Conservation (phyloP, 2,797 vertebrate genomes). For the Acestrorhynchus altus region DNA sequence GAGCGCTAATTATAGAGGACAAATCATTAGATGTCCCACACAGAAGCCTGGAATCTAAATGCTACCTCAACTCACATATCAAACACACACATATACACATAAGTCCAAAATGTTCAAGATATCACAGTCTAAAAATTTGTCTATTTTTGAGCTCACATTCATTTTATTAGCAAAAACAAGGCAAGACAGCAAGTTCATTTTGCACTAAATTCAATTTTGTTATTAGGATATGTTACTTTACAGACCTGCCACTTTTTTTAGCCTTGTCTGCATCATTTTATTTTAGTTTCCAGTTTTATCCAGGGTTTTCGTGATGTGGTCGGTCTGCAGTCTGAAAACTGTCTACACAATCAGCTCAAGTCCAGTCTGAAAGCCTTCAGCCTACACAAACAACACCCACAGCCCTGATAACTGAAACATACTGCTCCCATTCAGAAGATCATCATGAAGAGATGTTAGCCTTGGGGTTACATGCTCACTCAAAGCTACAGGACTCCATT, state of each 20-base stretch:
- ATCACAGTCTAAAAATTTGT: not conserved
- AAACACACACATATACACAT: conserved; percentile 37
- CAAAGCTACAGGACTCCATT: conserved; percentile 8
- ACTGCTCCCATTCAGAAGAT: conserved; percentile 1
- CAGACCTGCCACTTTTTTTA: too few species aligned
- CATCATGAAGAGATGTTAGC: not conserved
- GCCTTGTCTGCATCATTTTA: not conserved
- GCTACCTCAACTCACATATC: conserved; percentile 51
- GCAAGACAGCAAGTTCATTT: not conserved
- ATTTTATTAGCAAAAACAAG: not conserved
- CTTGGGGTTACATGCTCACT: not conserved
- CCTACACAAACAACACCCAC: conserved; percentile 3
- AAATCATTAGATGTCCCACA: conserved; percentile 67
- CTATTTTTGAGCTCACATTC: not conserved
- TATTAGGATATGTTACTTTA: not conserved
- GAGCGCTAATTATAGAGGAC: conserved; percentile 71
- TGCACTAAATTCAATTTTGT: too few species aligned
- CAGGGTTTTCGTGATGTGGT: not conserved
- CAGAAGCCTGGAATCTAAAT: conserved; percentile 55
- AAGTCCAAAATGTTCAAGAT: not conserved
- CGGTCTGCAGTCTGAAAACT: not conserved
- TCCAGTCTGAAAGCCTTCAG: conserved; percentile 3
- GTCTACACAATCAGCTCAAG: not conserved
- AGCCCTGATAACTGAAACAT: not conserved
- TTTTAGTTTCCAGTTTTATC: not conserved